Conservation (phyloP, 2,888 invertebrate genomes). For the Empis livida region DNA sequence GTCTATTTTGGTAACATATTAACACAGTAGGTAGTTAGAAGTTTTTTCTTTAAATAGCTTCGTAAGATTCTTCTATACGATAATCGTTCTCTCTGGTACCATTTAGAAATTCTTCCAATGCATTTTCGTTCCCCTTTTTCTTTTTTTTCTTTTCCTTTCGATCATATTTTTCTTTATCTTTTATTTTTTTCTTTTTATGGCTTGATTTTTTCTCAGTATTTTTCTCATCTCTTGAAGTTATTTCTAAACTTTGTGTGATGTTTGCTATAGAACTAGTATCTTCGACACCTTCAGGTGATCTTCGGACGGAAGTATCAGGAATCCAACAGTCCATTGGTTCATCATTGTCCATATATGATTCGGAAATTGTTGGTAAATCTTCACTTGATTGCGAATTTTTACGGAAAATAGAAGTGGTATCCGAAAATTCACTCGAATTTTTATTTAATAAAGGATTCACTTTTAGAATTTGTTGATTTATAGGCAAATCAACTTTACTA, state of each 20-base stretch:
- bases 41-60: slow-evolving; percentile 39
- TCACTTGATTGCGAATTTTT: slow-evolving; percentile 12
- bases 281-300: slow-evolving; percentile 61
- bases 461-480: background rate
- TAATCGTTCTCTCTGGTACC: slow-evolving; percentile 38
- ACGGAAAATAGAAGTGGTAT: slow-evolving; percentile 1
- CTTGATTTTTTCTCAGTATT: slow-evolving; percentile 24
- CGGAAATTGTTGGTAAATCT: slow-evolving; percentile 22
- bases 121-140: slow-evolving; percentile 36
- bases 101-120: slow-evolving; percentile 50
- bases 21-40: no score
- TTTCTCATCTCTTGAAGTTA: slow-evolving; percentile 1
- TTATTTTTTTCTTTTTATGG: background rate
- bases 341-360: slow-evolving; percentile 24
- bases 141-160: slow-evolving; percentile 34
- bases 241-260: slow-evolving; percentile 9
- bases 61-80: slow-evolving; percentile 43
- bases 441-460: no score
- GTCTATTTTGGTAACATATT: no score
- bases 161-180: slow-evolving; percentile 11
- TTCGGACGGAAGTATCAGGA: slow-evolving; percentile 52
- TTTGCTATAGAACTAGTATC: slow-evolving; percentile 29
- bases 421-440: no score
- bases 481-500: slow-evolving; percentile 1
- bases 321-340: slow-evolving; percentile 49